Evolutionary conservation across 1,140 invertebrate species (phyloP).

Genomic region (Metopolophium dirhodum): DNA sequence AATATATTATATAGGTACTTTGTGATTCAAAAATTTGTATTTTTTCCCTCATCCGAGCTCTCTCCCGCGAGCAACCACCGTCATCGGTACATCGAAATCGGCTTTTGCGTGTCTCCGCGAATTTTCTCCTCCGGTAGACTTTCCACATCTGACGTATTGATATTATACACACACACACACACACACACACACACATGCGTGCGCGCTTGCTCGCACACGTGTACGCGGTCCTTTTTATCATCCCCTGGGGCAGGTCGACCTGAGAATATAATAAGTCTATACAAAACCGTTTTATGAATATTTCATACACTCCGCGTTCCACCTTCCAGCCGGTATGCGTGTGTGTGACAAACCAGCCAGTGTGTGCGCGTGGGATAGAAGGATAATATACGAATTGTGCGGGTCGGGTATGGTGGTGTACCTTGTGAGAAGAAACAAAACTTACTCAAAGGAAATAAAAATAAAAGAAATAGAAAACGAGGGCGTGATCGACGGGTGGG

Average conservation of each 20-base stretch:
- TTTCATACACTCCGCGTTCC: constrained; percentile 1
- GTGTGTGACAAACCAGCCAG: not conserved
- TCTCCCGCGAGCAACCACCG: too few relatives aligned
- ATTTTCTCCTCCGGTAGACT: not conserved
- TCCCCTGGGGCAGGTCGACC: constrained; percentile 5
- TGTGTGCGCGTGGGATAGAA: not conserved
- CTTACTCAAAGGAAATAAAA: constrained; percentile 17
- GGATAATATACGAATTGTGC: not conserved
- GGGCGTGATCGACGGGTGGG: not conserved
- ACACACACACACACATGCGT: not conserved
- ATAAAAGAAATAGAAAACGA: constrained; percentile 45
- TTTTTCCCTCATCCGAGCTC: not conserved
- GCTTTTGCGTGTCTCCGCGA: not conserved
- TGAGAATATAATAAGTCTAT: constrained; percentile 52
- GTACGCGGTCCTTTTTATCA: not conserved
- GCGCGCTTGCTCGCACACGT: not conserved
- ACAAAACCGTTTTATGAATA: constrained; percentile 51
- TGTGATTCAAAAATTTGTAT: constrained; percentile 2
- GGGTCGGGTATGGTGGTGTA: too few relatives aligned
- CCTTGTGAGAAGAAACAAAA: not conserved
- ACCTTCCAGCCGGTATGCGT: not conserved
- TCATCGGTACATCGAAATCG: not conserved
- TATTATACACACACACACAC: not conserved
- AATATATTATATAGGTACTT: not conserved
- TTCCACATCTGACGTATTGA: constrained; percentile 30